Evolutionary conservation across 2,888 invertebrate species (phyloP).

Genomic region (Pogonocherus hispidulus): DNA sequence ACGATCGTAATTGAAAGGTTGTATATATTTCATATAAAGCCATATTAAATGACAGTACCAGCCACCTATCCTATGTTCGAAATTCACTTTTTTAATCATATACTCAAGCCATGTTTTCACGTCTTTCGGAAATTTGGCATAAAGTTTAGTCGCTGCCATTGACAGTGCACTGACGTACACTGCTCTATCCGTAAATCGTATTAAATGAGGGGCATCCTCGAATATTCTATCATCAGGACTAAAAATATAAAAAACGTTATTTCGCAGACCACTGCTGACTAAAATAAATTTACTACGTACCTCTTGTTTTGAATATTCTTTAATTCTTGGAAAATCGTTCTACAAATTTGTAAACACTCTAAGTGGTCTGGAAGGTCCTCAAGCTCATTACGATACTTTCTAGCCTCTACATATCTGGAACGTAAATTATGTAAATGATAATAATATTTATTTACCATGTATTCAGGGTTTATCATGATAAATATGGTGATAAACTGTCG

Average conservation of each 20-base stretch:
- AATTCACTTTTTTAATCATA: conserved; percentile 47
- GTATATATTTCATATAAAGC: conserved; percentile 46
- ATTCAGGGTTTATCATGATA: no score
- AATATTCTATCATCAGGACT: conserved; percentile 34
- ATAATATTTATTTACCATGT: no score
- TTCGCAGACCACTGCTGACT: not conserved
- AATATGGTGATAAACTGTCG: no score
- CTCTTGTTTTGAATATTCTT: not conserved
- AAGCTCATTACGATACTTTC: conserved; percentile 19
- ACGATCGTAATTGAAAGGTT: conserved; percentile 58
- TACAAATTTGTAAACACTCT: conserved; percentile 6
- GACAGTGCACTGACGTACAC: conserved; percentile 49
- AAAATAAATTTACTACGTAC: conserved; percentile 1
- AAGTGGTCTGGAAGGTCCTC: conserved; percentile 2
- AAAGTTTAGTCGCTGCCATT: conserved; percentile 41
- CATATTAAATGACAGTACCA: conserved; percentile 57
- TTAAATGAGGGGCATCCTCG: conserved; percentile 50
- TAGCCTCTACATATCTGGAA: conserved; percentile 36
- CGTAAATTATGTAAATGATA: not conserved
- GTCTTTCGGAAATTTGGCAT: conserved; percentile 47
- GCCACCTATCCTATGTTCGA: conserved; percentile 47
- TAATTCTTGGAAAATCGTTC: not conserved
- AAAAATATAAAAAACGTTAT: conserved; percentile 7
- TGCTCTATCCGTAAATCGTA: conserved; percentile 55
- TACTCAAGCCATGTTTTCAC: conserved; percentile 56